Evolutionary conservation across 2,113 vertebrate species (phyloP), one percentile per base, ranked within the genome.

Genomic region (Pelodiscus sinensis): DNA sequence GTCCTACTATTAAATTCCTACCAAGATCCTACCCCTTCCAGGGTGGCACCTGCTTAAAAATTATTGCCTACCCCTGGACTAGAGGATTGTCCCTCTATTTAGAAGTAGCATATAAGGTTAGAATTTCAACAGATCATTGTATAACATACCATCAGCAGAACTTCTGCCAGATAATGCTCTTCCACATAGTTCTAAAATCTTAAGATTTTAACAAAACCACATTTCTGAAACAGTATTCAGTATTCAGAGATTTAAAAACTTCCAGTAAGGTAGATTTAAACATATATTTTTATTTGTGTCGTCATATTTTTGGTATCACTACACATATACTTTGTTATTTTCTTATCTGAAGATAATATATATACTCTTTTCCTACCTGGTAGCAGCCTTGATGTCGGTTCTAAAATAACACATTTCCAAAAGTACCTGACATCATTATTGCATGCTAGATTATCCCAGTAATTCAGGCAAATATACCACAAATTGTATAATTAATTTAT

Each of bases 261-360:
- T 57, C 57, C 35, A 31, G 1, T 52, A n/a, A 18, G 38, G 38
- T 38, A 6, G 11, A 79, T 58, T 90, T 35, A 82, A 88, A 50
- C 24, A 13, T 0, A 81, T 84, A n/a, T 87, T 7, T 31, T 29
- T 18, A 77, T 57, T 86, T 14, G 19, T 4, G 60, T 77, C 31
- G 19, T 11, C 9, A 35, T 25, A 22, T n/a, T 75, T 10, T 50
- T 68, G 2, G 6, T n/a, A 29, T 56, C 4, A 31, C 1, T 14
- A 31, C 0, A 0, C 27, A 5, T 13, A 57, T 68, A 8, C 7
- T 68, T 80, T 55, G 15, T 9, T 89, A 2, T 56, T 89, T 92
- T 68, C 83, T 81, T 19, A 79, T 58, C 15, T 0, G 1, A 38
- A 24, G 29, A 78, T 51, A 25, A 14, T 27, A 13, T 15, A 6